These are phyloP conservation scores for Oligia latruncula DNA, from an alignment of 2,888 invertebrate genomes.

Conservation along the genomic window DNA sequence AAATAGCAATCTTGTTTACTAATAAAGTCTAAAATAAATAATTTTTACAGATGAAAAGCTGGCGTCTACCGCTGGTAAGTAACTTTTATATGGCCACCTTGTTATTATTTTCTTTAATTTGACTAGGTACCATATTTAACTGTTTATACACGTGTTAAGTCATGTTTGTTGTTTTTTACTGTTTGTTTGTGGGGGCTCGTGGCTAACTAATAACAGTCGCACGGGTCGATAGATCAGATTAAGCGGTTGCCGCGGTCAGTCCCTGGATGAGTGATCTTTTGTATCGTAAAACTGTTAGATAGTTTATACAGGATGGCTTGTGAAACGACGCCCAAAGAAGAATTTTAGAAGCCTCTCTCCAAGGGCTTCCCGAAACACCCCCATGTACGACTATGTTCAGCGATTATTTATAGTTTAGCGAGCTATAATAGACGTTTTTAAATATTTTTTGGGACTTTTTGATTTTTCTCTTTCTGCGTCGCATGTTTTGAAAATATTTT, in stretches of 20 bases:
- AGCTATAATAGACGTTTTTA: too few relatives aligned
- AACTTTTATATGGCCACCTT: background rate
- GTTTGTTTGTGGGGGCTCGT: too few relatives aligned
- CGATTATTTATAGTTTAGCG: background rate
- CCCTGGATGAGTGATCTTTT: background rate
- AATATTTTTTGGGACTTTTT: too few relatives aligned
- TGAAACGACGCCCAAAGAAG: background rate
- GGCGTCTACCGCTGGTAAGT: constrained; percentile 24
- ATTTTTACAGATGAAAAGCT: constrained; percentile 31
- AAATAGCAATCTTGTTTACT: background rate
- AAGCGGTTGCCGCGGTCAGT: background rate
- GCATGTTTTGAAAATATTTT: too few relatives aligned
- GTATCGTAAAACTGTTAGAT: background rate
- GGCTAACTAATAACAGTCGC: background rate
- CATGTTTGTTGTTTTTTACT: too few relatives aligned
- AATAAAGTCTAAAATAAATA: background rate
- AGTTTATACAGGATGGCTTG: background rate
- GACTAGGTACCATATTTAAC: background rate
- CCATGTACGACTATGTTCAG: background rate
- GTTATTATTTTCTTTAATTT: background rate
- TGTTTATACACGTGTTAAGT: background rate
- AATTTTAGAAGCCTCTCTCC: too few relatives aligned
- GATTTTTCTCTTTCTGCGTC: too few relatives aligned
- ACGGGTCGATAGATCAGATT: background rate
- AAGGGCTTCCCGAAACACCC: background rate